Percentiles rank a stretch among this genome's conserved stretches.
Evolutionary conservation across 1,140 invertebrate genomes (phyloP).

Genomic region (Copidosoma floridanum): DNA sequence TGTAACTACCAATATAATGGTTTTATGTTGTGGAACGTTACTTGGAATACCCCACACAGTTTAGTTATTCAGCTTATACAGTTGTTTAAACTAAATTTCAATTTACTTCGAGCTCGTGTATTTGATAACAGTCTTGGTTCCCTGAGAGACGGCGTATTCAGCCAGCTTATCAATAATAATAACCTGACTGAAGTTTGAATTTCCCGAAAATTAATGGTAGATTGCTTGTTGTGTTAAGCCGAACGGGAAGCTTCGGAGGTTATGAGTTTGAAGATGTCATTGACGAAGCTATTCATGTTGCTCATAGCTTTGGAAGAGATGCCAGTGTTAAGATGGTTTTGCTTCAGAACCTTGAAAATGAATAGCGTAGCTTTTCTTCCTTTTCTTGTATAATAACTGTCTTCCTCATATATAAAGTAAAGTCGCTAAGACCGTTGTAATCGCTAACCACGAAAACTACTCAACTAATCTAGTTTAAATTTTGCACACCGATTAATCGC

Average conservation of each 20-base stretch:
- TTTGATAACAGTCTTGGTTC: too few species aligned
- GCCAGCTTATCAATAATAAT: slow-evolving; percentile 50
- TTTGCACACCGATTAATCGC: too few species aligned
- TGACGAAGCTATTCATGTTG: slow-evolving; percentile 67
- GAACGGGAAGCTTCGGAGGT: slow-evolving; percentile 59
- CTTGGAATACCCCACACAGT: too few species aligned
- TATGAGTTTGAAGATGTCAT: slow-evolving; percentile 62
- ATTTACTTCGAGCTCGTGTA: slow-evolving; percentile 40
- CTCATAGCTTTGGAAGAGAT: slow-evolving; percentile 62
- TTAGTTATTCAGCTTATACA: too few species aligned
- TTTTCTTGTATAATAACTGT: too few species aligned
- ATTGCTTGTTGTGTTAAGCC: slow-evolving; percentile 61
- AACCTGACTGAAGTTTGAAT: slow-evolving; percentile 52
- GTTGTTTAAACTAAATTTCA: neutral
- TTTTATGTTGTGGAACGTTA: too few species aligned
- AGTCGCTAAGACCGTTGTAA: too few species aligned
- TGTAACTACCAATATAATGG: too few species aligned
- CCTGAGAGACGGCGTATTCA: too few species aligned
- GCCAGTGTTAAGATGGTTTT: slow-evolving; percentile 64
- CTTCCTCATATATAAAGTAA: too few species aligned
- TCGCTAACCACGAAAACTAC: too few species aligned
- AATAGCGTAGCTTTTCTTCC: slow-evolving; percentile 69
- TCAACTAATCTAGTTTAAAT: too few species aligned
- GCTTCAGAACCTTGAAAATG: slow-evolving; percentile 71
- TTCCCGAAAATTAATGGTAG: slow-evolving; percentile 50